A percentile compares a stretch with the other conserved stretches of the same genome.
phyloP scores from a whole-genome alignment of 2,888 invertebrate genomes.

The Lordiphosa andalusiaca region DNA sequence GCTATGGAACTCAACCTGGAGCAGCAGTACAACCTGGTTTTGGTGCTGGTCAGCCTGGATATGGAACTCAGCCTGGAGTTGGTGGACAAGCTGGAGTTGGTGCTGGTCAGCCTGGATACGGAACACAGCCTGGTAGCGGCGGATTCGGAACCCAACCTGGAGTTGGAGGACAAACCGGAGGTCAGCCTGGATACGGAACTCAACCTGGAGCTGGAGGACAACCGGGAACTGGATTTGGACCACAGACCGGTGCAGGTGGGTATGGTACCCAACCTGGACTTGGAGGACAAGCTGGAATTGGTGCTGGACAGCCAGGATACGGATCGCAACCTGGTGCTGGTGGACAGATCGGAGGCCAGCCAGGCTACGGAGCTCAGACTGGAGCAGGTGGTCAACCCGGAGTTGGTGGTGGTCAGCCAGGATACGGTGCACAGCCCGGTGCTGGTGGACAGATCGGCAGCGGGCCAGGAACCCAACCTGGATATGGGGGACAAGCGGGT shows the following conservation, averaged over 20 bases:
- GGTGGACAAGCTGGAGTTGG: not conserved
- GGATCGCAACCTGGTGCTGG: constrained; percentile 9
- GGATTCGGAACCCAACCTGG: constrained; percentile 10
- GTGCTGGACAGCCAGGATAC: constrained; percentile 4
- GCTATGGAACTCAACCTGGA: constrained; percentile 4
- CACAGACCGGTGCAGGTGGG: constrained; percentile 6
- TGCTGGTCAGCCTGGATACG: not conserved
- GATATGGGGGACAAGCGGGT: constrained; percentile 9
- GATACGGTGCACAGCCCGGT: not conserved
- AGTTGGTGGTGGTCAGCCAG: constrained; percentile 5
- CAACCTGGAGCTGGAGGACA: constrained; percentile 1
- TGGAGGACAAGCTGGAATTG: not conserved
- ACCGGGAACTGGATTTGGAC: constrained; percentile 3
- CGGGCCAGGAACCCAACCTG: constrained; percentile 9
- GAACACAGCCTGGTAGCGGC: constrained; percentile 2
- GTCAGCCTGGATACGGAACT: constrained; percentile 12
- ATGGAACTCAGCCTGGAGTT: not conserved
- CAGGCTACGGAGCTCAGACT: constrained; percentile 14
- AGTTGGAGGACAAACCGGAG: constrained; percentile 19
- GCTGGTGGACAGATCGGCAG: not conserved
- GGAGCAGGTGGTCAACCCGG: constrained; percentile 15
- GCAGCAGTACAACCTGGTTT: not conserved
- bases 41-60: constrained; percentile 5
- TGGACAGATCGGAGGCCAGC: constrained; percentile 14
- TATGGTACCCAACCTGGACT: not conserved